Evolutionary conservation across 2,797 vertebrate genomes (phyloP), one percentile per base, ranked within the genome.

Genomic region (Oreonectes daqikongensis): DNA sequence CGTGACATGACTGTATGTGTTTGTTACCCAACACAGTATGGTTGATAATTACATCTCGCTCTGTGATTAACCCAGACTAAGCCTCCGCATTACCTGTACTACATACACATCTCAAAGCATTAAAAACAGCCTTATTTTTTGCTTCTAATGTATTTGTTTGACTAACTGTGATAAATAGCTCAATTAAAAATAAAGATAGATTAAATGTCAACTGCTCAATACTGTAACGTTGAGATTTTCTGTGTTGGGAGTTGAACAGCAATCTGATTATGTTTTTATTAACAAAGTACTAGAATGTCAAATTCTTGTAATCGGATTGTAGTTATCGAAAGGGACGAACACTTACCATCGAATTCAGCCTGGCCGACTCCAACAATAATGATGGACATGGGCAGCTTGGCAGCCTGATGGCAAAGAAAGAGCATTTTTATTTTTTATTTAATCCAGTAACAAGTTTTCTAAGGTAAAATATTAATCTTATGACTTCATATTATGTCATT

Each of bases 381-480:
- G 90, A 98, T 98, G 80, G 97, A 98, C 97, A 98, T 98, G 35
- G 96, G 97, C 61, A 98, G 94, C 86, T 95, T 96, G 83, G 97
- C 96, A 46, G 94, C 96, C 97, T 98, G 89, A 26, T 69, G 79
- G 86, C 44, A 79, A 86, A 64, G 48, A 8, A 32, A 75, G 14
- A 73, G n/a, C 30, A 35, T 70, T 40, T 26, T 42, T 3, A 35
- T 38, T 26, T 14, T 55, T 3, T 11, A 26, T 40, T 0, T 48
- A 53, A 35, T 10, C 32, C 18, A 35, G 35, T 18, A n/a, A 35
- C 59, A 35, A 7, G 30, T n/a, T 61, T 35, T 61, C 53, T 15
- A 35, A n/a, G 17, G 17, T 11, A 35, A 61, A 7, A 35, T 2
- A 30, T 59, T 2, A 3, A 17, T 30, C 55, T 30, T 8, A n/a